Conservation (phyloP, 2,113 vertebrate species). For the Porphyrio hochstetteri region DNA sequence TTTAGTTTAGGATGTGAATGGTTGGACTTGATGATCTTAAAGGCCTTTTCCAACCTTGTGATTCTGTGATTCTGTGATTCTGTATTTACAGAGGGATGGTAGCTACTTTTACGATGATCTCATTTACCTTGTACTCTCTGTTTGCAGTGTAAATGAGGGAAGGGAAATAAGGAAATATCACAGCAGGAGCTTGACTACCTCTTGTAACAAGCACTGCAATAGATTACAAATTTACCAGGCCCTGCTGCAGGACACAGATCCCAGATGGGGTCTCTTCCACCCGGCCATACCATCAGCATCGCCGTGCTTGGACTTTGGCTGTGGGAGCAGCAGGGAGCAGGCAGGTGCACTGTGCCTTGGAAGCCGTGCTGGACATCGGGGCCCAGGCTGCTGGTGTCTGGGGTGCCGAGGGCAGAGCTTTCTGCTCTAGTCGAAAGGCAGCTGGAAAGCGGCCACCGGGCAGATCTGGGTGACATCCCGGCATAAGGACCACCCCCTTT, state of each 20-base stretch:
- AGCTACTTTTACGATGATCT: background rate
- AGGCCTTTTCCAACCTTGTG: too few species aligned
- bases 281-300: rapidly evolving
- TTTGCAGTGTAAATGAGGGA: background rate
- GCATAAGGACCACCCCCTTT: background rate
- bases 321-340: background rate
- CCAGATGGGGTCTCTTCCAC: background rate
- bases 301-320: background rate
- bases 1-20: too few species aligned
- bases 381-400: background rate
- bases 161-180: background rate
- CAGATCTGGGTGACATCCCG: background rate
- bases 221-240: background rate
- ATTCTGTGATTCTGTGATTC: too few species aligned
- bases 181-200: too few species aligned
- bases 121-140: background rate
- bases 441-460: rapidly evolving
- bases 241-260: background rate
- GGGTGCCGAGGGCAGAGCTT: background rate
- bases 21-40: too few species aligned
- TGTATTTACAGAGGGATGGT: too few species aligned
- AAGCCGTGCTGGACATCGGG: background rate
- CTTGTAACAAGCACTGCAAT: background rate
- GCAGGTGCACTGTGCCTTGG: background rate
- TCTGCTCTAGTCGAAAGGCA: too few species aligned